Conservation (phyloP, 2,888 invertebrate species). For the Muscina levida region DNA sequence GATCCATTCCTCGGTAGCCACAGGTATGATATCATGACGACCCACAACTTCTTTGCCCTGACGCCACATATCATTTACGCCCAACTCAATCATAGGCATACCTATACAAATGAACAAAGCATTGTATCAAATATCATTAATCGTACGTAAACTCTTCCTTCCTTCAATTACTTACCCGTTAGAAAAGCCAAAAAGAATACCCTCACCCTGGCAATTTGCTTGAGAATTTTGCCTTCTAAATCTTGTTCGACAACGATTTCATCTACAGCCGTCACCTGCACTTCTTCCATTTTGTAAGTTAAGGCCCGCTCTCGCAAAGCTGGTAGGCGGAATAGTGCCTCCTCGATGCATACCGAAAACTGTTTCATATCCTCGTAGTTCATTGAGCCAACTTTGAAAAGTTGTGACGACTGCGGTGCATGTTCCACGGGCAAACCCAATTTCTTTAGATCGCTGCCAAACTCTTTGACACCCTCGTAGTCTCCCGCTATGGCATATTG, state of each 20-base stretch:
- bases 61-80: conserved; percentile 97
- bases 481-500: conserved; percentile 96
- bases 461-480: conserved; percentile 95
- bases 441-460: conserved; percentile 94
- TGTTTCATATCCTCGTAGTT: conserved; percentile 93
- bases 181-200: conserved; percentile 98
- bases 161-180: conserved; percentile 83
- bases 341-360: conserved; percentile 95
- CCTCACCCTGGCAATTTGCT: conserved; percentile 96
- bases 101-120: conserved; percentile 81
- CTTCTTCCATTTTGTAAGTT: conserved; percentile 97
- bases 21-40: conserved; percentile 98
- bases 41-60: conserved; percentile 99
- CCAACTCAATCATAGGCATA: conserved; percentile 97
- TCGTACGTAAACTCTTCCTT: neutral
- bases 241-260: conserved; percentile 95
- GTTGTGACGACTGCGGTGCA: conserved; percentile 96
- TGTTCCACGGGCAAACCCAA: conserved; percentile 97
- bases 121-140: no score
- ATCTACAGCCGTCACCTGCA: conserved; percentile 95
- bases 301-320: conserved; percentile 94
- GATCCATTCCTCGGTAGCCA: conserved; percentile 99
- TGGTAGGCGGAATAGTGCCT: conserved; percentile 91
- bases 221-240: conserved; percentile 89
- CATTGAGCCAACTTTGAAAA: conserved; percentile 96